Percentiles rank a stretch among this genome's conserved stretches.
phyloP scores from a whole-genome alignment of 1,140 invertebrate genomes.

The Procambarus clarkii region DNA sequence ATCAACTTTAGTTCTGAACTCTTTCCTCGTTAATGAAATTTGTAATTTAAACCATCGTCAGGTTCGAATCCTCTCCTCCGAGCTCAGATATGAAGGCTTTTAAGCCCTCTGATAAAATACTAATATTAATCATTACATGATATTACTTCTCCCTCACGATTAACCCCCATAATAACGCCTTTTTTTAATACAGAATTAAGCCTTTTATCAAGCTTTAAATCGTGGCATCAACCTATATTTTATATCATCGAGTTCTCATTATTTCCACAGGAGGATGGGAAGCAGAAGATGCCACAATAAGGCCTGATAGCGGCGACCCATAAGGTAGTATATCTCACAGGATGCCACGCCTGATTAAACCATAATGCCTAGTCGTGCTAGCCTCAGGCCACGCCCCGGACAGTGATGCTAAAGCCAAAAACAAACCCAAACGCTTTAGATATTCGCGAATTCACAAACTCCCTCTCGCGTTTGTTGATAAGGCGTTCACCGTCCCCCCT shows the following conservation, averaged over 20 bases:
- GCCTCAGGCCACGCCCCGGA: neutral
- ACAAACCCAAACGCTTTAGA: neutral
- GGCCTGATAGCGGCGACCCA: neutral
- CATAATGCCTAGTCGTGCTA: neutral
- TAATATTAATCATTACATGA: neutral
- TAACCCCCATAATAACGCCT: neutral
- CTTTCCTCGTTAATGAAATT: no score
- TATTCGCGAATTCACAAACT: no score
- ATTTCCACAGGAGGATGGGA: neutral
- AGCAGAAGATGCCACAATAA: neutral
- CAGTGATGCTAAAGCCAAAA: neutral
- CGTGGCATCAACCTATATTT: neutral
- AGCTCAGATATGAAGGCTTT: neutral
- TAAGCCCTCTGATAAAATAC: neutral
- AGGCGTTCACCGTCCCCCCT: no score
- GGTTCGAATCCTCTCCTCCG: no score
- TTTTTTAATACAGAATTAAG: constrained; percentile 1
- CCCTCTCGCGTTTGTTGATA: no score
- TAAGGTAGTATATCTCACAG: neutral
- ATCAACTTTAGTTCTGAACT: no score
- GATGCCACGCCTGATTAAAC: neutral
- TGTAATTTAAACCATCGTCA: no score
- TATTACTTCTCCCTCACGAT: neutral
- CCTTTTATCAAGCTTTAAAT: neutral
- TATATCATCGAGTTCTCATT: neutral